Evolutionary conservation across 1,140 invertebrate species (phyloP).

Genomic region (Bombus sibiricus): DNA sequence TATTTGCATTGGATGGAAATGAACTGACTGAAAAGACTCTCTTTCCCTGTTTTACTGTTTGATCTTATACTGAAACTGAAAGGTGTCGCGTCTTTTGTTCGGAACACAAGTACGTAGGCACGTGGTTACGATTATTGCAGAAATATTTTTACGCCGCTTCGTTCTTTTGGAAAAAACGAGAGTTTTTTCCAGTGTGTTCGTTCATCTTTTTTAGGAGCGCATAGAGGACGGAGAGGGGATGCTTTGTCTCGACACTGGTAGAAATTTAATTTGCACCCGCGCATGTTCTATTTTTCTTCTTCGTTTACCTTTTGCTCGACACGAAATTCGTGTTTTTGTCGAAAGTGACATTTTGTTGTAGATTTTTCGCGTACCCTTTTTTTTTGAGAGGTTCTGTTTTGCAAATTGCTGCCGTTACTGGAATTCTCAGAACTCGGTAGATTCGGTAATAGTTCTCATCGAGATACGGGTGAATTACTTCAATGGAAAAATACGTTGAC

Average conservation of each 20-base stretch:
- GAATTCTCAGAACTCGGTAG: not conserved
- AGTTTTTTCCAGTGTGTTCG: not conserved
- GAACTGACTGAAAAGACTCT: not conserved
- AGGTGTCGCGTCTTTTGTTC: too few species aligned
- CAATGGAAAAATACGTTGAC: not conserved
- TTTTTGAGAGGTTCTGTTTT: not conserved
- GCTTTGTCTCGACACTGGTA: not conserved
- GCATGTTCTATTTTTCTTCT: not conserved
- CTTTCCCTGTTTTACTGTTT: not conserved
- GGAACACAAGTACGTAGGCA: not conserved
- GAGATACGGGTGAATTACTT: not conserved
- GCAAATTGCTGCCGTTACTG: not conserved
- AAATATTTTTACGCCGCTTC: constrained; percentile 2
- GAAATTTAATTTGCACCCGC: constrained; percentile 17
- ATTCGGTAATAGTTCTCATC: not conserved
- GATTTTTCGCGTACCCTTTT: not conserved
- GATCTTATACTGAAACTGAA: too few species aligned
- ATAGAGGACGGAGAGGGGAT: not conserved
- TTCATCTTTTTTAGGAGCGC: not conserved
- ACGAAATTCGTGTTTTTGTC: not conserved
- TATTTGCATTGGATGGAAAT: not conserved
- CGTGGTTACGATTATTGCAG: not conserved
- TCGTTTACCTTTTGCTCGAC: not conserved
- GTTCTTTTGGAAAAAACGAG: not conserved
- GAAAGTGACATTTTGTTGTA: not conserved